Percentiles rank a stretch among this genome's conserved stretches.
phyloP scores from a whole-genome alignment of 2,888 invertebrate genomes.

The Xylophagus ater region DNA sequence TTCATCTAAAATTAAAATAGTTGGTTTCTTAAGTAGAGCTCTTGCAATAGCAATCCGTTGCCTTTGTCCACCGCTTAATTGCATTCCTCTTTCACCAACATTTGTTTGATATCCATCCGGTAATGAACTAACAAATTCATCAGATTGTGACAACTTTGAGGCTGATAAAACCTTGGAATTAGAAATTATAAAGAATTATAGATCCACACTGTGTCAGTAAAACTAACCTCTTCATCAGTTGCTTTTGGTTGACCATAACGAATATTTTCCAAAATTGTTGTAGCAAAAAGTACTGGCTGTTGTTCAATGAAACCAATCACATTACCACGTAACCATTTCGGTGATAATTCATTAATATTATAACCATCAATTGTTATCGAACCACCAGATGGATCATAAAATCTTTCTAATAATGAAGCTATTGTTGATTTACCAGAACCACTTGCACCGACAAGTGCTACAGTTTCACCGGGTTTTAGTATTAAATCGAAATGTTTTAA shows the following conservation, averaged over 20 bases:
- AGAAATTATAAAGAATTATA: too few species aligned
- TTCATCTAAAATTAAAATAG: conserved; percentile 81
- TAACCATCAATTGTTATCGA: conserved; percentile 36
- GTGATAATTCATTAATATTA: conserved; percentile 36
- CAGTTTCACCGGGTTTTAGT: conserved; percentile 77
- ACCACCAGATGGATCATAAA: conserved; percentile 36
- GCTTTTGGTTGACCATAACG: conserved; percentile 72
- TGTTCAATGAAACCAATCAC: conserved; percentile 84
- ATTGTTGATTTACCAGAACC: conserved; percentile 95
- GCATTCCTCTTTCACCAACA: conserved; percentile 81
- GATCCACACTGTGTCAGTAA: too few species aligned
- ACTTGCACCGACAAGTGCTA: conserved; percentile 86
- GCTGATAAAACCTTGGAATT: conserved; percentile 50
- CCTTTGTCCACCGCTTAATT: conserved; percentile 92
- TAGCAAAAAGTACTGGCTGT: conserved; percentile 89
- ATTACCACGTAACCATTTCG: conserved; percentile 73
- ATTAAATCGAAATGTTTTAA: conserved; percentile 70
- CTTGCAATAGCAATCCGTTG: conserved; percentile 92
- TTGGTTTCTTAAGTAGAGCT: conserved; percentile 83
- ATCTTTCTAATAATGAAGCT: conserved; percentile 78
- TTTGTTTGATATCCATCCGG: conserved; percentile 75
- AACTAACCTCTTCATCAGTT: conserved; percentile 50
- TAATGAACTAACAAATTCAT: conserved; percentile 75
- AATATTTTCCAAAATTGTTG: conserved; percentile 85
- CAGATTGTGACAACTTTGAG: conserved; percentile 79